Conservation (phyloP, 2,888 invertebrate genomes). For the Nomada ferruginata region DNA sequence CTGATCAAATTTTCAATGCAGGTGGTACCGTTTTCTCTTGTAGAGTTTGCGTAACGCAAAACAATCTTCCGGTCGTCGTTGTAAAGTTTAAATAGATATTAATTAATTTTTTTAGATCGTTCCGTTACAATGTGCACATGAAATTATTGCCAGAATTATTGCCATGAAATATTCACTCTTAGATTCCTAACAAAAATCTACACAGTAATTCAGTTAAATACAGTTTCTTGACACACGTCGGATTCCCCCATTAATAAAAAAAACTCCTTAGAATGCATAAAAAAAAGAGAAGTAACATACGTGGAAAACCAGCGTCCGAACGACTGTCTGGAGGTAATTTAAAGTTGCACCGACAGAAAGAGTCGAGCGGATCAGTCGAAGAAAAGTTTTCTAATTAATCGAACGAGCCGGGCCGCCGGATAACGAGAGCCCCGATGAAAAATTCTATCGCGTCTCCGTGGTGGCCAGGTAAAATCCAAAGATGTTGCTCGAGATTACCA, state of each 20-base stretch:
- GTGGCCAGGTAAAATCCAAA: constrained; percentile 38
- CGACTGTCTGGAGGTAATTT: constrained; percentile 52
- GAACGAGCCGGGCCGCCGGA: constrained; percentile 44
- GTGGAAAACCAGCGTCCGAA: constrained; percentile 4
- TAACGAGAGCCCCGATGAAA: constrained; percentile 58
- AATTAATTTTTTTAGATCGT: neutral
- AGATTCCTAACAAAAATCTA: too few relatives aligned
- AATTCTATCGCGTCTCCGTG: constrained; percentile 54
- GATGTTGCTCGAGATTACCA: constrained; percentile 63
- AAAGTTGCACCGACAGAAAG: constrained; percentile 53
- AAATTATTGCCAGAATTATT: too few relatives aligned
- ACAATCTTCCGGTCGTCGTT: neutral
- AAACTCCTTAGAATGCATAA: neutral
- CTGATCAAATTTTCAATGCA: neutral
- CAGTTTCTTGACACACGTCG: too few relatives aligned
- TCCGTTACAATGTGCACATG: too few relatives aligned
- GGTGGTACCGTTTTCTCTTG: neutral
- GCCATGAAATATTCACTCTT: too few relatives aligned
- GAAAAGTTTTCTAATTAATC: constrained; percentile 71
- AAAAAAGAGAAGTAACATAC: neutral
- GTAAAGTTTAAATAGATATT: neutral
- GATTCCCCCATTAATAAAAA: too few relatives aligned
- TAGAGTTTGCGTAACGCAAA: too few relatives aligned
- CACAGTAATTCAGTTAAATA: too few relatives aligned
- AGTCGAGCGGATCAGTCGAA: constrained; percentile 34